Evolutionary conservation across 2,888 invertebrate genomes (phyloP).

Genomic region (Colletes collaris): DNA sequence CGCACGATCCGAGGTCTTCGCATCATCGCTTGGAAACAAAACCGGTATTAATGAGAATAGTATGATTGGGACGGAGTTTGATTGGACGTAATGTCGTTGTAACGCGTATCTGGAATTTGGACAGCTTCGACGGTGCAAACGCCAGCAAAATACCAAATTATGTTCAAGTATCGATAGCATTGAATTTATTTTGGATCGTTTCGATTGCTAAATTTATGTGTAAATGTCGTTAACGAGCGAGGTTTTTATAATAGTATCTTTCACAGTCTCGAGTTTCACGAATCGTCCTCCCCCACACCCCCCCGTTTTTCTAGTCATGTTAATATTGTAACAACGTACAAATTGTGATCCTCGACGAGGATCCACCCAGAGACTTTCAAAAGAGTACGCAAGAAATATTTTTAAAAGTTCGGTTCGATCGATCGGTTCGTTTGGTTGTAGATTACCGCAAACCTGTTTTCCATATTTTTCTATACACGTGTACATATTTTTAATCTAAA

Average conservation of each 20-base stretch:
- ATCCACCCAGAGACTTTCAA: conserved; percentile 1
- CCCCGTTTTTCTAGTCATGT: conserved; percentile 21
- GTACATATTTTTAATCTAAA: conserved; percentile 56
- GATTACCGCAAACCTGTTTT: conserved; percentile 31
- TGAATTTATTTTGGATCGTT: too few species aligned
- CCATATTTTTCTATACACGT: conserved; percentile 48
- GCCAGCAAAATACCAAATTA: background rate
- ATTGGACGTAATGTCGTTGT: conserved; percentile 43
- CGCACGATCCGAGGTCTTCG: conserved; percentile 24
- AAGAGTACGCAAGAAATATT: background rate
- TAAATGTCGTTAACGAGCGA: background rate
- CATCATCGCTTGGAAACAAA: conserved; percentile 10
- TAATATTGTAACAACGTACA: conserved; percentile 2
- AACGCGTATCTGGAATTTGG: background rate
- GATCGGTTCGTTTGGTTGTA: conserved; percentile 17
- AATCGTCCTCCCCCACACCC: background rate
- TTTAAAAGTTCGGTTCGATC: conserved; percentile 8
- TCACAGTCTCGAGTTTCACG: background rate
- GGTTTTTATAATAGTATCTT: background rate
- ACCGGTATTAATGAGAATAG: conserved; percentile 16
- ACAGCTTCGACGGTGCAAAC: background rate
- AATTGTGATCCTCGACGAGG: background rate
- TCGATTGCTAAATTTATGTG: too few species aligned
- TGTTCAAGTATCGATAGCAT: conserved; percentile 15
- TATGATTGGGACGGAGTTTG: conserved; percentile 50